Conservation (phyloP, 2,888 invertebrate species). For the Pilophorus perplexus region DNA sequence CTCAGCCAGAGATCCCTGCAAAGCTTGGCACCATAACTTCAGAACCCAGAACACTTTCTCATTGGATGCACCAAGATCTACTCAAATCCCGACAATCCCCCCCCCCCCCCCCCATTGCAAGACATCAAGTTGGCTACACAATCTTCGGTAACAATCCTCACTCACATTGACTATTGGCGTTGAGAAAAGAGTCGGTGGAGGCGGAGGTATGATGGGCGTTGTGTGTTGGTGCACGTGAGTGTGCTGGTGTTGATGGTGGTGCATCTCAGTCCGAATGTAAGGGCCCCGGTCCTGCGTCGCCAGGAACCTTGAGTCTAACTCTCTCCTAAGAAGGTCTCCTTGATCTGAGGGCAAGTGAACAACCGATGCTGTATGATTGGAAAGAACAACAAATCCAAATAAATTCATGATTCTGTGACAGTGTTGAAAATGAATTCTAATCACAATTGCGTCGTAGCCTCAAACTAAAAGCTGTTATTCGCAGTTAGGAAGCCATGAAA, state of each 20-base stretch:
- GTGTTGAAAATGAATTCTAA: neutral
- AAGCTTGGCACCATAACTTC: too few species aligned
- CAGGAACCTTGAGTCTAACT: constrained; percentile 85
- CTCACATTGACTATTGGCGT: constrained; percentile 63
- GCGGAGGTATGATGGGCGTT: constrained; percentile 61
- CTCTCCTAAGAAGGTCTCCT: constrained; percentile 81
- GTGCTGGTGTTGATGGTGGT: constrained; percentile 87
- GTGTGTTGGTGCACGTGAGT: constrained; percentile 76
- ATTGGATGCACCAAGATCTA: too few species aligned
- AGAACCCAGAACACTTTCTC: too few species aligned
- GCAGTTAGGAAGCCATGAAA: too few species aligned
- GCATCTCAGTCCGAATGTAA: constrained; percentile 78
- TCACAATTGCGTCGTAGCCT: too few species aligned
- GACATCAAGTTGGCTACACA: too few species aligned
- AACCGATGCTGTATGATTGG: neutral
- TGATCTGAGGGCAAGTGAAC: constrained; percentile 57
- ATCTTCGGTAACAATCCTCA: neutral
- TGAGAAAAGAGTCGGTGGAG: constrained; percentile 59
- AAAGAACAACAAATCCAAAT: too few species aligned
- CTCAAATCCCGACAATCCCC: too few species aligned
- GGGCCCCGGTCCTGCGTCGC: constrained; percentile 73
- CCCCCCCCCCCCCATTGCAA: too few species aligned
- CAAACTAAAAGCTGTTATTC: neutral
- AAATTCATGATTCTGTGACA: too few species aligned
- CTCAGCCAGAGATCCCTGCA: too few species aligned